Conservation (phyloP, 2,888 invertebrate genomes). For the Doris montereyensis region DNA sequence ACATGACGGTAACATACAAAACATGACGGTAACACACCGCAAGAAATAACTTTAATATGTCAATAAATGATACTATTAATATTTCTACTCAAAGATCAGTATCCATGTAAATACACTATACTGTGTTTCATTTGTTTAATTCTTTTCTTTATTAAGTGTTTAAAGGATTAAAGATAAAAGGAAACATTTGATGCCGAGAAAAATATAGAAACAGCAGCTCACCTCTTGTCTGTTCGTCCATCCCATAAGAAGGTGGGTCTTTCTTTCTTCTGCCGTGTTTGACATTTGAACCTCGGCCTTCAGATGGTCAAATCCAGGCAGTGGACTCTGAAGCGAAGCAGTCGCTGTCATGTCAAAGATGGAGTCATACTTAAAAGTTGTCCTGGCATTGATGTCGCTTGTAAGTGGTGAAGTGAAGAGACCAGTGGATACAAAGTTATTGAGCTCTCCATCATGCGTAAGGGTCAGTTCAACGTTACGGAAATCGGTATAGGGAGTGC, state of each 20-base stretch:
- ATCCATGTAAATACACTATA: no score
- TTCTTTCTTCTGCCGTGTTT: slow-evolving; percentile 26
- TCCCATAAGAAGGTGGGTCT: slow-evolving; percentile 24
- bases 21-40: no score
- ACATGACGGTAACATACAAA: no score
- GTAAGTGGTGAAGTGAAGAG: slow-evolving; percentile 41
- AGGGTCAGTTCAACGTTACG: slow-evolving; percentile 43
- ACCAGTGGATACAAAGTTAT: slow-evolving; percentile 39
- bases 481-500: slow-evolving; percentile 44
- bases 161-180: no score
- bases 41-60: no score
- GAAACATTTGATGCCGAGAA: no score
- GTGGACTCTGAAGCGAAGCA: slow-evolving; percentile 28
- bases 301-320: slow-evolving; percentile 33
- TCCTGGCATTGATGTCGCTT: slow-evolving; percentile 34
- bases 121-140: no score
- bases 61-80: no score
- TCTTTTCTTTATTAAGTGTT: no score
- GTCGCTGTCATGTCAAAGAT: slow-evolving; percentile 28
- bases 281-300: slow-evolving; percentile 33
- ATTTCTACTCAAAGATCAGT: no score
- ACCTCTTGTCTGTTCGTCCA: slow-evolving; percentile 31
- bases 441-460: slow-evolving; percentile 40
- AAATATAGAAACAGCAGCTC: no score
- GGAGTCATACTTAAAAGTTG: slow-evolving; percentile 33